Evolutionary conservation across 1,140 invertebrate genomes (phyloP).

Genomic region (Anoplolepis gracilipes): DNA sequence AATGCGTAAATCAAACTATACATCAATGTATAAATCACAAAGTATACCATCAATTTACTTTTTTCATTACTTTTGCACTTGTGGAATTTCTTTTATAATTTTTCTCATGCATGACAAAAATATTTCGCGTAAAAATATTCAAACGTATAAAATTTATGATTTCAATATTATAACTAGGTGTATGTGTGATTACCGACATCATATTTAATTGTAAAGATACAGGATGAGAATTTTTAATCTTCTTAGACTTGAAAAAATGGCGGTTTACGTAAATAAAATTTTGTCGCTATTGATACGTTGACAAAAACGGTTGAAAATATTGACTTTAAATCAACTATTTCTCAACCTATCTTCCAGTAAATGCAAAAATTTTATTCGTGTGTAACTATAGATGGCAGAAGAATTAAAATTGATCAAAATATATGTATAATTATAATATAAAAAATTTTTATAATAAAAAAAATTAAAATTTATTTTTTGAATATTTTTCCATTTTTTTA

Average conservation of each 20-base stretch:
- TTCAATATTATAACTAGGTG: not conserved
- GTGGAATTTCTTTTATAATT: not conserved
- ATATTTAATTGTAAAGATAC: not conserved
- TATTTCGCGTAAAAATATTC: not conserved
- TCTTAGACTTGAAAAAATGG: not conserved
- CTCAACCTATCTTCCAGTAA: not conserved
- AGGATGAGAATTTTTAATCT: not conserved
- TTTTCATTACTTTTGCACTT: not conserved
- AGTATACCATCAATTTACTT: not conserved
- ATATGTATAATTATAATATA: too few relatives aligned
- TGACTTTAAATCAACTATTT: not conserved
- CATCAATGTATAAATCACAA: too few relatives aligned
- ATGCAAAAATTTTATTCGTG: conserved; percentile 9
- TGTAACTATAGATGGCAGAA: not conserved
- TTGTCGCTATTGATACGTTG: not conserved
- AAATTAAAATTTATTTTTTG: not conserved
- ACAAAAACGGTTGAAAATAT: too few relatives aligned
- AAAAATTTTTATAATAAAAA: not conserved
- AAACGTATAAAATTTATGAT: not conserved
- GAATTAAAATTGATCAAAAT: not conserved
- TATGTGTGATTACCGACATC: not conserved
- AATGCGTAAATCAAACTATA: conserved; percentile 8
- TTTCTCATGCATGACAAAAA: not conserved
- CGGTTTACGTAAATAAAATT: not conserved
- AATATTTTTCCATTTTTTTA: not conserved